A percentile compares a stretch with the other conserved stretches of the same genome.
phyloP scores from a whole-genome alignment of 2,113 vertebrate genomes.

The Crocuta crocuta region DNA sequence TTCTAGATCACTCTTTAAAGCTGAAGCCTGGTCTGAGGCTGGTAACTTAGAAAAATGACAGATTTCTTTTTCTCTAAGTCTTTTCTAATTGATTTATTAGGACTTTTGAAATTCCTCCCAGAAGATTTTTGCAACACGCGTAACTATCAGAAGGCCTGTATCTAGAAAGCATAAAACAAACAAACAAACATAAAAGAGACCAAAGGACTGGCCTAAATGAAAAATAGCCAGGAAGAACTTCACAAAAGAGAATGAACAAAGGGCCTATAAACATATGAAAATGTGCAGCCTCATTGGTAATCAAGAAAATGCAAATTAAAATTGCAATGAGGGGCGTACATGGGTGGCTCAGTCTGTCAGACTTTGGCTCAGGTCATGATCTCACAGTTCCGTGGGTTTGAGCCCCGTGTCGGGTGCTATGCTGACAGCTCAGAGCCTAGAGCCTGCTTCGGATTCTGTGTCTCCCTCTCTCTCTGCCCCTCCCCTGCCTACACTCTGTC shows the following conservation, averaged over 20 bases:
- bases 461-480: not conserved
- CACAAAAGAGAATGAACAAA: not conserved
- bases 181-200: not conserved
- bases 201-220: not conserved
- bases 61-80: not conserved
- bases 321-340: not conserved
- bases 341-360: not conserved
- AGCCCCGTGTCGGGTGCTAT: not conserved
- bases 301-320: not conserved
- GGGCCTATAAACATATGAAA: not conserved
- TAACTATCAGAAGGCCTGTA: not conserved
- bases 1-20: not conserved
- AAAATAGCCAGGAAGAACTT: not conserved
- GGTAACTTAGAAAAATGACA: not conserved
- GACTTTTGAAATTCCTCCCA: slow-evolving; percentile 10
- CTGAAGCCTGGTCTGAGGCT: not conserved
- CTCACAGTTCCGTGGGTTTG: not conserved
- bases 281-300: not conserved
- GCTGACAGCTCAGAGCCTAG: not conserved
- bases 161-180: not conserved
- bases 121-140: not conserved
- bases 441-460: not conserved
- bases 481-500: not conserved
- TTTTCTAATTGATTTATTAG: not conserved
- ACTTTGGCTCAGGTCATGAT: not conserved